A percentile compares a stretch with the other conserved stretches of the same genome.
Conservation (phyloP, 2,888 invertebrate species). For the Eurytoma californica region DNA sequence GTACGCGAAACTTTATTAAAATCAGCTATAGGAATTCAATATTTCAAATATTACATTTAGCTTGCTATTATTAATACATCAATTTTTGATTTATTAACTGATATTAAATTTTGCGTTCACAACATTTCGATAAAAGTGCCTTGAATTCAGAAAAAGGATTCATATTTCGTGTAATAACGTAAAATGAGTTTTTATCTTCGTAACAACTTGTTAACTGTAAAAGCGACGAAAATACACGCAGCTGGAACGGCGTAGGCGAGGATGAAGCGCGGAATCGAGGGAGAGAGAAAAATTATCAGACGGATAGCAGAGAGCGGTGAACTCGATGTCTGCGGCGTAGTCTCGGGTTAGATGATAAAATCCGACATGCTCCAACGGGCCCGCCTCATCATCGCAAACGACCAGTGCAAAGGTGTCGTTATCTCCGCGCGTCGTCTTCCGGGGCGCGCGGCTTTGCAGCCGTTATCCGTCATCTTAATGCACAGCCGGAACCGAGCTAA, state of each 20-base stretch:
- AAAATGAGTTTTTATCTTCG: no score
- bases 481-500: slow-evolving; percentile 63
- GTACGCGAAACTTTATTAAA: no score
- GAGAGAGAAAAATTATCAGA: neutral
- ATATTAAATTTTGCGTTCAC: no score
- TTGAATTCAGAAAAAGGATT: no score
- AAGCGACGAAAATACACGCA: slow-evolving; percentile 17
- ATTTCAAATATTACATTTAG: no score
- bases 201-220: slow-evolving; percentile 1
- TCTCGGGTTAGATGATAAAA: slow-evolving; percentile 30
- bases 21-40: no score
- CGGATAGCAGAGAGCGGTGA: no score
- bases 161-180: no score
- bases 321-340: no score
- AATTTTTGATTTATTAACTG: no score
- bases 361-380: slow-evolving; percentile 32
- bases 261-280: neutral
- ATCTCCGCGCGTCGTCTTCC: slow-evolving; percentile 64
- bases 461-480: slow-evolving; percentile 70
- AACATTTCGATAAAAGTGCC: no score
- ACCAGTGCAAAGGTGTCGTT: slow-evolving; percentile 59
- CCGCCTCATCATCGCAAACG: slow-evolving; percentile 42
- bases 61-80: no score
- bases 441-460: slow-evolving; percentile 60
- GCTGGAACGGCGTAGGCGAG: neutral